phyloP scores from a whole-genome alignment of 2,888 invertebrate genomes.

The Ptycholaimellus sp. region DNA sequence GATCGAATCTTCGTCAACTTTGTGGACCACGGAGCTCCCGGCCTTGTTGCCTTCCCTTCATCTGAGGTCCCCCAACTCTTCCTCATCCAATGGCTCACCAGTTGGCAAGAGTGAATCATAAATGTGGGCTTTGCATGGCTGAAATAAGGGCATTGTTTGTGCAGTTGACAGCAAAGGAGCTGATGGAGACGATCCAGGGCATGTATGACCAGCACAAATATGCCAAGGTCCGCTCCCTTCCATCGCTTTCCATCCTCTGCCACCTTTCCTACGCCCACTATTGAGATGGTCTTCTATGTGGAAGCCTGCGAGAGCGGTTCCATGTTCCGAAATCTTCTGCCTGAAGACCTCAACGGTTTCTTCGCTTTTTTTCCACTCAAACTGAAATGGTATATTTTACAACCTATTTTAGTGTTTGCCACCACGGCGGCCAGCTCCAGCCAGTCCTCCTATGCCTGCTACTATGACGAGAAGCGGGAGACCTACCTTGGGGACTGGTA shows the following conservation, averaged over 20 bases:
- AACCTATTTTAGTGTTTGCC: slow-evolving; percentile 33
- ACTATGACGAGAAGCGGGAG: slow-evolving; percentile 31
- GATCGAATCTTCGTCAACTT: slow-evolving; percentile 40
- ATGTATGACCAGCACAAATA: slow-evolving; percentile 32
- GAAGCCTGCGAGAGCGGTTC: slow-evolving; percentile 42
- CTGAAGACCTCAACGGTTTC: slow-evolving; percentile 33
- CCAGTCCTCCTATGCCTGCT: slow-evolving; percentile 40
- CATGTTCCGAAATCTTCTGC: slow-evolving; percentile 36
- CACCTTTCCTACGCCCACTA: too few relatives aligned
- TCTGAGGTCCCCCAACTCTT: background rate
- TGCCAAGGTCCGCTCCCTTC: slow-evolving; percentile 26
- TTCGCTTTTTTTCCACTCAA: slow-evolving; percentile 7
- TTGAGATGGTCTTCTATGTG: slow-evolving; percentile 36
- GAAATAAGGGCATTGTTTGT: slow-evolving; percentile 2
- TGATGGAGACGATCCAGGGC: slow-evolving; percentile 25
- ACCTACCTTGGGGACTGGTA: slow-evolving; percentile 37
- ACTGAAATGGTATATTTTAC: slow-evolving; percentile 1
- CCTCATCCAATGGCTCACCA: background rate
- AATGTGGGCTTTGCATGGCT: background rate
- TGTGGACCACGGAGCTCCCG: slow-evolving; percentile 39
- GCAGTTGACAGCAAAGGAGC: slow-evolving; percentile 26
- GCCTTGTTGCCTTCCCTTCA: slow-evolving; percentile 35
- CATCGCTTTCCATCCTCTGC: background rate
- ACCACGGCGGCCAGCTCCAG: slow-evolving; percentile 37
- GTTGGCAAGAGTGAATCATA: background rate